A percentile compares a stretch with the other conserved stretches of the same genome.
Evolutionary conservation across 2,113 vertebrate genomes (phyloP).

Genomic region (Amblyornis subalaris): DNA sequence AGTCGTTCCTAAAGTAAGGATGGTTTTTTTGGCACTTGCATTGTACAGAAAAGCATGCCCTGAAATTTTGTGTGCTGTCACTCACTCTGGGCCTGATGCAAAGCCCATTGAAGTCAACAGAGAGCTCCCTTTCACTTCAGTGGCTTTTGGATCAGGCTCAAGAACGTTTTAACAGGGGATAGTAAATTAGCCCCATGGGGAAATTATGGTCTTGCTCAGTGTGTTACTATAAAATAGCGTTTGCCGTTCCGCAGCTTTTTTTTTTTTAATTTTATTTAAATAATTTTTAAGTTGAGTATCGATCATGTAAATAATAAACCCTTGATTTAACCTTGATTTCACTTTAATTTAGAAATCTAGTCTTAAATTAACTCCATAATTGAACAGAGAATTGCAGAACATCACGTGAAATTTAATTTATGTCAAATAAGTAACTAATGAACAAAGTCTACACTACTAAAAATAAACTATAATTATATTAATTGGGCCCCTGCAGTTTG

Average conservation of each 20-base stretch:
- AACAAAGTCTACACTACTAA: slow-evolving; percentile 64
- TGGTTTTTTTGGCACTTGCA: slow-evolving; percentile 1
- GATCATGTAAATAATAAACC: slow-evolving; percentile 15
- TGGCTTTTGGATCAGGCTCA: slow-evolving; percentile 61
- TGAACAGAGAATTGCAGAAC: slow-evolving; percentile 53
- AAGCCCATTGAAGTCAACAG: slow-evolving; percentile 49
- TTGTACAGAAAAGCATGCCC: slow-evolving; percentile 32
- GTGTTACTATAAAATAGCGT: background rate
- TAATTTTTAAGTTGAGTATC: slow-evolving; percentile 11
- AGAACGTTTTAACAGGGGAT: slow-evolving; percentile 51
- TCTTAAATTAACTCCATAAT: slow-evolving; percentile 54
- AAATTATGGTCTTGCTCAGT: slow-evolving; percentile 29
- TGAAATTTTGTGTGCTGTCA: slow-evolving; percentile 1
- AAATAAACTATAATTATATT: slow-evolving; percentile 67
- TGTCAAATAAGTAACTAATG: slow-evolving; percentile 65
- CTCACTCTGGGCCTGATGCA: slow-evolving; percentile 23
- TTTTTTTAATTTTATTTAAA: background rate
- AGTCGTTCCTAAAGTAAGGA: slow-evolving; percentile 97
- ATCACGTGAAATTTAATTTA: slow-evolving; percentile 63
- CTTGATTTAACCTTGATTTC: slow-evolving; percentile 52
- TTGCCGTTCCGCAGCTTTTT: background rate
- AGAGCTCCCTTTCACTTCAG: slow-evolving; percentile 51
- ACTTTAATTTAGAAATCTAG: slow-evolving; percentile 48
- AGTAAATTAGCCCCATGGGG: slow-evolving; percentile 47
- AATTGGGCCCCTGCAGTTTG: slow-evolving; percentile 65